A percentile compares a stretch with the other conserved stretches of the same genome.
Evolutionary conservation across 64 coral and sea anemone genomes (phyloP).

Genomic region (Hydrozoanthus tunicans): DNA sequence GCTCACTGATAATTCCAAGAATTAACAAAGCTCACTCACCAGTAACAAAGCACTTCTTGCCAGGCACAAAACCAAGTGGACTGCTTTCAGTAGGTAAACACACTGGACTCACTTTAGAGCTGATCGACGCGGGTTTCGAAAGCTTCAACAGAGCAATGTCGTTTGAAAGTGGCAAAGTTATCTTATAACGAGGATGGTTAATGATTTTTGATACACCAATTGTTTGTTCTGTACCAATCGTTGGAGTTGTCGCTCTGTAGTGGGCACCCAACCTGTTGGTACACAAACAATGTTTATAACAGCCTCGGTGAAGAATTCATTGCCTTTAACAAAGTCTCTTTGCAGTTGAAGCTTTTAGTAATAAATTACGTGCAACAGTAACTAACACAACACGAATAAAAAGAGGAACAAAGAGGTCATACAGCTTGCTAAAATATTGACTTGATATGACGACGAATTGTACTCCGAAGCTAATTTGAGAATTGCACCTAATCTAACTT

Average conservation of each 20-base stretch:
- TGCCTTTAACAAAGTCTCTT: not conserved
- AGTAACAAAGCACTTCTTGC: not conserved
- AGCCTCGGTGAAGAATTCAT: not conserved
- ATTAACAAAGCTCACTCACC: not conserved
- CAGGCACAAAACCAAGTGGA: not conserved
- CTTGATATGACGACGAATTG: too few species aligned
- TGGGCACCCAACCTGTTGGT: conserved; percentile 16
- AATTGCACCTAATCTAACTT: too few species aligned
- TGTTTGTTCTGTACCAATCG: conserved; percentile 1
- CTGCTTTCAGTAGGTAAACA: not conserved
- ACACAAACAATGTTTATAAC: not conserved
- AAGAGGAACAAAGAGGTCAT: too few species aligned
- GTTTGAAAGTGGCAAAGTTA: not conserved
- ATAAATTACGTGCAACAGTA: too few species aligned
- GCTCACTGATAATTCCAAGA: not conserved
- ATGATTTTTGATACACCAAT: not conserved
- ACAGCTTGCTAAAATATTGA: too few species aligned
- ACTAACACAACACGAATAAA: too few species aligned
- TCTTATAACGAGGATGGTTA: not conserved
- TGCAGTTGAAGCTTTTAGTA: not conserved
- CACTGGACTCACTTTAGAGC: not conserved
- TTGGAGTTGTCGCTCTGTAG: not conserved
- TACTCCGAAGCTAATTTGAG: too few species aligned
- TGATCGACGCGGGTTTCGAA: not conserved
- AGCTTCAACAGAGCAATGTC: not conserved